Conservation (phyloP, 2,113 vertebrate genomes). For the Hylia prasina region DNA sequence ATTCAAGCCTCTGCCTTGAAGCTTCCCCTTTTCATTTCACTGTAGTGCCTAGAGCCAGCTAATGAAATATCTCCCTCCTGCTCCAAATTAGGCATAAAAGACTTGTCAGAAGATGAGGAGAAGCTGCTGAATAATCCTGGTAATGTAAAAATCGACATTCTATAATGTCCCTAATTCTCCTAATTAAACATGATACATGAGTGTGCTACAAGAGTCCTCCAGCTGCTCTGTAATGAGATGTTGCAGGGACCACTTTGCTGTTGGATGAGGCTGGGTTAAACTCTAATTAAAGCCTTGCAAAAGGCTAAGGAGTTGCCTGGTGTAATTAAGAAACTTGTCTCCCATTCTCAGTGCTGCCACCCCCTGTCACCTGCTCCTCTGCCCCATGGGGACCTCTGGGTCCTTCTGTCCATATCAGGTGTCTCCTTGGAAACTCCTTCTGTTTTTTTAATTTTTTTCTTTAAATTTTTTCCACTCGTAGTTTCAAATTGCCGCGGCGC, state of each 20-base stretch:
- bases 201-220: background rate
- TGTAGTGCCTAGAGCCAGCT: background rate
- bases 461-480: rapidly evolving
- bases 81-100: constrained; percentile 35
- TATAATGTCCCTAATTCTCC: constrained; percentile 39
- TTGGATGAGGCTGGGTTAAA: background rate
- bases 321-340: constrained; percentile 15
- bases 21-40: background rate
- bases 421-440: background rate
- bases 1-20: background rate
- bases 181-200: constrained; percentile 39
- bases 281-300: background rate
- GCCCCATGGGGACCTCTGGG: background rate
- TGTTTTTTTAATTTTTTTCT: no score
- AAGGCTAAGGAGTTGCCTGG: background rate
- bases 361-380: background rate
- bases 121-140: constrained; percentile 42
- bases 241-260: background rate
- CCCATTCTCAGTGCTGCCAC: rapidly evolving
- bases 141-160: constrained; percentile 41
- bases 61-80: constrained; percentile 24
- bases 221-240: background rate
- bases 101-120: constrained; percentile 2
- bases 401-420: background rate
- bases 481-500: rapidly evolving